Evolutionary conservation across 2,113 vertebrate species (phyloP).

Genomic region (Loxodonta africana): DNA sequence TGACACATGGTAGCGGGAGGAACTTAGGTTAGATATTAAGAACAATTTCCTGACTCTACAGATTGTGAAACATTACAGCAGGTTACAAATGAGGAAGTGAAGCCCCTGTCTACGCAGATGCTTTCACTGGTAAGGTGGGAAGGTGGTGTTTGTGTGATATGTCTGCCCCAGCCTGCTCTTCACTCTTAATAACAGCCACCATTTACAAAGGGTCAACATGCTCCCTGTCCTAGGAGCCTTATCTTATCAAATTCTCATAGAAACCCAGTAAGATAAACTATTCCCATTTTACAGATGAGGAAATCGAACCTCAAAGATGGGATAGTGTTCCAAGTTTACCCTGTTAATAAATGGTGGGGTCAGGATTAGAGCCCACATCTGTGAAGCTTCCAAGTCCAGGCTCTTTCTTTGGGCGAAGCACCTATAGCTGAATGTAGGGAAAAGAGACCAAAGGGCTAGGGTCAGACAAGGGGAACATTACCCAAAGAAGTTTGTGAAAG

Average conservation of each 20-base stretch:
- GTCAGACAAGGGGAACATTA: neutral
- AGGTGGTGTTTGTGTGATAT: neutral
- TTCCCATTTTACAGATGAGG: neutral
- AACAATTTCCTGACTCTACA: slow-evolving; percentile 57
- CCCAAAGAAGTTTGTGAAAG: neutral
- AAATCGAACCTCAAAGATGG: neutral
- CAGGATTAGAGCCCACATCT: neutral
- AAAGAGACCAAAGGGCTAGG: neutral
- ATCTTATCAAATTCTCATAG: neutral
- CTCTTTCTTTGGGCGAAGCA: neutral
- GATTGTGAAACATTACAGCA: slow-evolving; percentile 58
- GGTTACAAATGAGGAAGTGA: slow-evolving; percentile 69
- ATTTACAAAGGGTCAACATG: neutral
- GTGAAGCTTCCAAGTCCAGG: neutral
- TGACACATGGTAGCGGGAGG: slow-evolving; percentile 51
- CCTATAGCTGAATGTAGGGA: neutral
- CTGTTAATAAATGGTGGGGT: neutral
- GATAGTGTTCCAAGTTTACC: neutral
- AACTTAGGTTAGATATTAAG: slow-evolving; percentile 58
- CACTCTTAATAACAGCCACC: neutral
- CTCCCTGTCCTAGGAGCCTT: neutral
- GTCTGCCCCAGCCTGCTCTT: neutral
- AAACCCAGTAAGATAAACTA: slow-evolving; percentile 14
- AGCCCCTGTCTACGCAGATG: neutral
- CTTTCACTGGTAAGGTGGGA: slow-evolving; percentile 3